A percentile compares a stretch with the other conserved stretches of the same genome.
These are phyloP conservation scores for Biston stratarius DNA, from an alignment of 2,888 invertebrate species.

Conservation along the genomic window DNA sequence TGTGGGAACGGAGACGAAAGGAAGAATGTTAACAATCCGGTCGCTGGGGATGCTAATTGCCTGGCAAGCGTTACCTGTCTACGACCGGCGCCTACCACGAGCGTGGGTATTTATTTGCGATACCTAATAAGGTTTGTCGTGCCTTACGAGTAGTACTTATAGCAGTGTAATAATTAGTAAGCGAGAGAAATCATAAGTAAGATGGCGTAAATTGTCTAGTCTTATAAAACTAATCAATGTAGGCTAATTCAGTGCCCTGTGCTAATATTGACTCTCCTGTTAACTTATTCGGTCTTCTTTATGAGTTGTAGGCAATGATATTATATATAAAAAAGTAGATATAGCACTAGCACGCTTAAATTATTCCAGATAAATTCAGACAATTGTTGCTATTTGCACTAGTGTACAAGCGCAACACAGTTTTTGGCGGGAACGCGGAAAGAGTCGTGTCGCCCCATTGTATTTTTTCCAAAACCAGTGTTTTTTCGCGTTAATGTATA, in stretches of 20 bases:
- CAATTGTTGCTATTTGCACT: too few species aligned
- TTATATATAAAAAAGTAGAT: too few species aligned
- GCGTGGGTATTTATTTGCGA: constrained; percentile 40
- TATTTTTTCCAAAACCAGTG: too few species aligned
- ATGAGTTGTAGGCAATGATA: too few species aligned
- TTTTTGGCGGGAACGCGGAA: too few species aligned
- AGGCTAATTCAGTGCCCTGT: not conserved
- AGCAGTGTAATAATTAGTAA: constrained; percentile 11
- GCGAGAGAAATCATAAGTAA: constrained; percentile 15
- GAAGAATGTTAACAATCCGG: constrained; percentile 74
- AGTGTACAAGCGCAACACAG: too few species aligned
- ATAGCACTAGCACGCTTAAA: too few species aligned
- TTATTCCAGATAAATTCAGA: too few species aligned
- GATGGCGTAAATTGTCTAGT: constrained; percentile 8
- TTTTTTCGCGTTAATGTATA: too few species aligned
- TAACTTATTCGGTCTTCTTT: too few species aligned
- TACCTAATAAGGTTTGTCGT: constrained; percentile 21
- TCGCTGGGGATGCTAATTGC: constrained; percentile 74
- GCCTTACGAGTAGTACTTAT: constrained; percentile 12
- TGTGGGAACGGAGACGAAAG: constrained; percentile 67
- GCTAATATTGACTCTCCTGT: too few species aligned
- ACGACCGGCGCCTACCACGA: constrained; percentile 57
- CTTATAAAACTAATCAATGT: constrained; percentile 1
- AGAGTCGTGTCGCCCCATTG: too few species aligned
- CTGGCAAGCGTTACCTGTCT: constrained; percentile 64